Conservation (phyloP, 2,113 vertebrate genomes). For the Tenrec ecaudatus region DNA sequence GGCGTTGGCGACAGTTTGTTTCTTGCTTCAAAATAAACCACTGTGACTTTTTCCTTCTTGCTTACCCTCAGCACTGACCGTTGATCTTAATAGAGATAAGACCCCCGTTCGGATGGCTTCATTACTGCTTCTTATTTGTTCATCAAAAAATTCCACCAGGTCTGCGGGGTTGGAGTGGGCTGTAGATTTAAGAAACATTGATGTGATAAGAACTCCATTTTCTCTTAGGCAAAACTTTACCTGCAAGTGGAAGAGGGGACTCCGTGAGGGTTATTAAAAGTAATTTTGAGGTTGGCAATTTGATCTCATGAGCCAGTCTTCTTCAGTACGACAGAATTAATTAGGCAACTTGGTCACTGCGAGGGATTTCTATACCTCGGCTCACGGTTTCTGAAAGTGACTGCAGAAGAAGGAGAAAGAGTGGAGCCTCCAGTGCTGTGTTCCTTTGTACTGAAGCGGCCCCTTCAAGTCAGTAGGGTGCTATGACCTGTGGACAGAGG, state of each 20-base stretch:
- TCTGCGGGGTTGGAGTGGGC: conserved; percentile 72
- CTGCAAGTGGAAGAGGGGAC: background rate
- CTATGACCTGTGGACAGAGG: background rate
- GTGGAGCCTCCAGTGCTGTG: background rate
- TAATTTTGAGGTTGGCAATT: background rate
- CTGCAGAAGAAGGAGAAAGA: background rate
- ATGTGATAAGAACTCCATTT: conserved; percentile 20
- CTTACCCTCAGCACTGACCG: conserved; percentile 73
- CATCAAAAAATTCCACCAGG: conserved; percentile 79
- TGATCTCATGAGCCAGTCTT: conserved; percentile 13
- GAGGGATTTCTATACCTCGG: background rate
- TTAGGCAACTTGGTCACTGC: conserved; percentile 21
- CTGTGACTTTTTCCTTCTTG: background rate
- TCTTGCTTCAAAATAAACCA: conserved; percentile 1
- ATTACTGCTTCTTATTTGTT: conserved; percentile 66
- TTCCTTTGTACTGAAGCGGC: background rate
- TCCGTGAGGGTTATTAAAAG: background rate
- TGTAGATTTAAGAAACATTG: conserved; percentile 65
- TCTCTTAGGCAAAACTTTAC: background rate
- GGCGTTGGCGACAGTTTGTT: background rate
- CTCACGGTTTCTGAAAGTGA: background rate
- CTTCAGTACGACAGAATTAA: background rate
- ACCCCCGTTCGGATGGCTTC: conserved; percentile 58
- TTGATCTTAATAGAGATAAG: conserved; percentile 67
- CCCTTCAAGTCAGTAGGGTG: background rate